Percentiles rank a stretch among this genome's conserved stretches.
Evolutionary conservation across 2,113 vertebrate species (phyloP).

Genomic region (Cricetomys ansorgei): DNA sequence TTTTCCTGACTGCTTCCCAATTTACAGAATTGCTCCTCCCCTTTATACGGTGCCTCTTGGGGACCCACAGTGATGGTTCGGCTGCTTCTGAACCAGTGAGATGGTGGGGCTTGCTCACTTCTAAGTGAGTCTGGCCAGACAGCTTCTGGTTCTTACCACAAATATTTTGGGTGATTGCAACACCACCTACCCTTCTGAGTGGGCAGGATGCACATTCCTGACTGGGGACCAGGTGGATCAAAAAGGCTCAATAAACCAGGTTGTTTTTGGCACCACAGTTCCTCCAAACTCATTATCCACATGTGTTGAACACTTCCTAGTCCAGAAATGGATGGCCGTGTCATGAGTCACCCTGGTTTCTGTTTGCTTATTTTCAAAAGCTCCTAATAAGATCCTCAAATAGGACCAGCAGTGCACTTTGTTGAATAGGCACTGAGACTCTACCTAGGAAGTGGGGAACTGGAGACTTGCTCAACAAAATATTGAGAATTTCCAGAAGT

Average conservation of each 20-base stretch:
- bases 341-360: neutral
- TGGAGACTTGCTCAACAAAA: neutral
- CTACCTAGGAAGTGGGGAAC: neutral
- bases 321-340: neutral
- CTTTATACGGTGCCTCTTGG: neutral
- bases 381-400: neutral
- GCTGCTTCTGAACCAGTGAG: neutral
- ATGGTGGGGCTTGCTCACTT: constrained; percentile 44
- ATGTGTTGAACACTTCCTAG: neutral
- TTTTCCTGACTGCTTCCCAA: constrained; percentile 65
- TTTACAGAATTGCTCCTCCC: neutral
- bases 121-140: neutral
- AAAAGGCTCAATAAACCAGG: neutral
- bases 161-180: neutral
- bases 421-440: rapidly evolving
- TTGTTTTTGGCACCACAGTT: neutral
- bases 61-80: neutral
- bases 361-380: neutral
- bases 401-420: neutral
- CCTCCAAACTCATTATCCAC: neutral
- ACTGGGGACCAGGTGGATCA: neutral
- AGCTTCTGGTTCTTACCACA: neutral
- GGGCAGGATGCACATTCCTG: too few relatives aligned
- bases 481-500: neutral
- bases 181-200: neutral